Base-by-base conservation (phyloP, 2,797 vertebrate genomes). In the Aulostomus chinensis region DNA sequence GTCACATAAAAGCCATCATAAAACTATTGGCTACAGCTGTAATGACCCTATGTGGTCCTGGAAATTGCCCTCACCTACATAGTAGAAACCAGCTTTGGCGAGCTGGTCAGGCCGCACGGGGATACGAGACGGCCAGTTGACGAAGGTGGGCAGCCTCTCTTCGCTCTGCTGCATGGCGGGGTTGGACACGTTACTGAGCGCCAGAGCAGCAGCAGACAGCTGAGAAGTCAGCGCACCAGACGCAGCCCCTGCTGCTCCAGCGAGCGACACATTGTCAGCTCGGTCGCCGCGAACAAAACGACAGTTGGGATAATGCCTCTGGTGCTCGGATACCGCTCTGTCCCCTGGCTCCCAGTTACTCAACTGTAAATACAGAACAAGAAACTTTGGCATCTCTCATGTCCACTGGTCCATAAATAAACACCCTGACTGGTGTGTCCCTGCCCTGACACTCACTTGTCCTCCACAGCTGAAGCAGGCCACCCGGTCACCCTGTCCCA, bases 321-420 rank as follows among this genome's bases (percentile, higher is more conserved):
- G 91, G 72, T 99, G 97, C 70, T 99, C 96, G 0, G 94, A 93
- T 25, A 95, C 48, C 0, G 96, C 95, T 57, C 94, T 90, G 79
- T 99, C 97, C 9, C 98, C 96, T 0, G 96, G 96, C 58, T 97
- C 95, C 97, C 97, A 98, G 81, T 97, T 98, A 86, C 90, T 94
- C 22, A 98, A 84, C 58, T 90, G 66, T 9, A 63, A 45, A 67
- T 10, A 25, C 20, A 17, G 10, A 34, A 33, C 7, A 26, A 46
- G 50, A 33, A 9, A 9, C 0, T 3, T 24, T 2, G 13, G 31
- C 28, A 31, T 51, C 6, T 9, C 32, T 42, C 28, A 31, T 8
- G 7, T 37, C n/a, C 4, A 14, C 5, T 31, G 4, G 7, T 35
- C 9, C n/a, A n/a, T n/a, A n/a, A 25, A 24, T 3, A 8, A 46